Evolutionary conservation across 2,888 invertebrate species (phyloP).

Genomic region (Norana najaformis): DNA sequence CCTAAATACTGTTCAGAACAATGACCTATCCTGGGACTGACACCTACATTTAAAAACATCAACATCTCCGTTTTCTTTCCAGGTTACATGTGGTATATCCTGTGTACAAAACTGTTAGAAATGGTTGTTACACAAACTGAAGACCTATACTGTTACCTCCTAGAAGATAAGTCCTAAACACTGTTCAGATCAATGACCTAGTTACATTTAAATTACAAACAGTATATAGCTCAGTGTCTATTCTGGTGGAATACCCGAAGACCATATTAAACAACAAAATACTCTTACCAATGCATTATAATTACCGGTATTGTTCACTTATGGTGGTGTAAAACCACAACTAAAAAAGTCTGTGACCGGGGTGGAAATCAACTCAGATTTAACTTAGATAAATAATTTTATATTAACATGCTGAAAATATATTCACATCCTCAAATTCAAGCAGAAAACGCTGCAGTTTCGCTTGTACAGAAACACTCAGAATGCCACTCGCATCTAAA

Average conservation of each 20-base stretch:
- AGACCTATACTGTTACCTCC: neutral
- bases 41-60: neutral
- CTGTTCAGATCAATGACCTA: neutral
- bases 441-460: too few species aligned
- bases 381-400: neutral
- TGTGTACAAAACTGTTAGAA: neutral
- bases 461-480: neutral
- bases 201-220: neutral
- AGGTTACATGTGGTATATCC: neutral
- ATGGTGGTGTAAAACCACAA: neutral
- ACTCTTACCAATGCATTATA: neutral
- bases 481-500: neutral
- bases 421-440: neutral
- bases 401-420: neutral
- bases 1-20: neutral
- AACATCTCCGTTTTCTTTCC: neutral
- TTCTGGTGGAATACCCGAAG: neutral
- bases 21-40: neutral
- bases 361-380: neutral
- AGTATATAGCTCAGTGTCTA: neutral
- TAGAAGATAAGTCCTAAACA: neutral
- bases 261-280: neutral
- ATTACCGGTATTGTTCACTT: too few species aligned
- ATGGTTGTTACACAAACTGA: neutral
- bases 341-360: neutral